Evolutionary conservation across 2,888 invertebrate genomes (phyloP).

Genomic region (Parelbella ahira): DNA sequence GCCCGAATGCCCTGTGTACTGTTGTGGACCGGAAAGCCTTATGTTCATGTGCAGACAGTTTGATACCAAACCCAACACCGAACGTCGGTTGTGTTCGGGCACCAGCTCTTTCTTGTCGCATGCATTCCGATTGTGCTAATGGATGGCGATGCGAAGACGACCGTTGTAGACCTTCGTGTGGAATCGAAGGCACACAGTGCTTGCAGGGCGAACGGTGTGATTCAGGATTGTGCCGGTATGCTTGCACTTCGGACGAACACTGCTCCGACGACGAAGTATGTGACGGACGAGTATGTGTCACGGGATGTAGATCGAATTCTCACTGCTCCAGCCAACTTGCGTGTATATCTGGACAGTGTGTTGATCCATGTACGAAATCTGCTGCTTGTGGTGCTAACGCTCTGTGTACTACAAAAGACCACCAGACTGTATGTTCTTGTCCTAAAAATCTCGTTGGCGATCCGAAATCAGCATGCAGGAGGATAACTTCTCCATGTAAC

Average conservation of each 20-base stretch:
- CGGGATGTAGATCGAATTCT: slow-evolving; percentile 90
- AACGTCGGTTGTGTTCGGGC: slow-evolving; percentile 92
- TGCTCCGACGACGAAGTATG: slow-evolving; percentile 94
- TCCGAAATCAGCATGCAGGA: slow-evolving; percentile 86
- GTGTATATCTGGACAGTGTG: slow-evolving; percentile 90
- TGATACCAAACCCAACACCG: slow-evolving; percentile 93
- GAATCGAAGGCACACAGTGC: slow-evolving; percentile 85
- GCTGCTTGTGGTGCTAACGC: slow-evolving; percentile 93
- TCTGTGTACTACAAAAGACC: slow-evolving; percentile 84
- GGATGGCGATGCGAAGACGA: slow-evolving; percentile 87
- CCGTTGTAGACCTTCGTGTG: slow-evolving; percentile 89
- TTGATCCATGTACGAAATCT: slow-evolving; percentile 87
- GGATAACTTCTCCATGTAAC: slow-evolving; percentile 83
- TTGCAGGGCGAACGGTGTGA: slow-evolving; percentile 90
- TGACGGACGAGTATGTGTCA: slow-evolving; percentile 87
- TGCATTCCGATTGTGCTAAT: slow-evolving; percentile 87
- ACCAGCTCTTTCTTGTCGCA: slow-evolving; percentile 86
- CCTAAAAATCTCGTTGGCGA: slow-evolving; percentile 87
- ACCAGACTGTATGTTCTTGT: slow-evolving; percentile 88
- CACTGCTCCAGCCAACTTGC: slow-evolving; percentile 86
- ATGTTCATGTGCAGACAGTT: slow-evolving; percentile 88
- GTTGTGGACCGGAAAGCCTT: slow-evolving; percentile 90
- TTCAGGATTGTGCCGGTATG: slow-evolving; percentile 88
- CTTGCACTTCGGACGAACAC: slow-evolving; percentile 91
- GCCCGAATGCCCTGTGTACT: slow-evolving; percentile 90